phyloP scores from a whole-genome alignment of 2,113 vertebrate species.

The Thinocorus orbignyianus region DNA sequence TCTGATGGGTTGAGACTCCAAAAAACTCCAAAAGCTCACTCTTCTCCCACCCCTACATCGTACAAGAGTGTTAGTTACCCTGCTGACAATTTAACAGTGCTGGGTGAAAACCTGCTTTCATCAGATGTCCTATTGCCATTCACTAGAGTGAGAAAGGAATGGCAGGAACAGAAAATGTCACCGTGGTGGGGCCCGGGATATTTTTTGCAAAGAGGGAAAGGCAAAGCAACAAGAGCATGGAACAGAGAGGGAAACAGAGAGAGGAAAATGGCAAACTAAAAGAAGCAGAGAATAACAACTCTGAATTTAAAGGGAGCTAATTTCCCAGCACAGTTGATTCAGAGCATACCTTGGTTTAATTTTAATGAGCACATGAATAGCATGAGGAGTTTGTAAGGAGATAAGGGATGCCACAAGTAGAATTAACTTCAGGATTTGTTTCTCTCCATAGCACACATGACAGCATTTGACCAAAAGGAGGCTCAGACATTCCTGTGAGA shows the following conservation, averaged over 20 bases:
- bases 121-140: not conserved
- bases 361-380: not conserved
- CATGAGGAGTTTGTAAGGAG: not conserved
- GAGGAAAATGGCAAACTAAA: not conserved
- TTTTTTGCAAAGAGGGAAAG: not conserved
- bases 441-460: not conserved
- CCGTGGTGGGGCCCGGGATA: accelerated
- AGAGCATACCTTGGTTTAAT: not conserved
- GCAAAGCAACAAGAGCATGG: not conserved
- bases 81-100: not conserved
- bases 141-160: not conserved
- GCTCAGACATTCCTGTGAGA: not conserved
- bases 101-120: not conserved
- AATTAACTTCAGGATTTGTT: not conserved
- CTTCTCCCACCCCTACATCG: not conserved
- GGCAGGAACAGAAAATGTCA: not conserved
- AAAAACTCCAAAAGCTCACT: not conserved
- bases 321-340: not conserved
- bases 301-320: not conserved
- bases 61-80: not conserved
- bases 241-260: not conserved
- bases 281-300: not conserved
- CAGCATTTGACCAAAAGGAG: not conserved
- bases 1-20: not conserved
- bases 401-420: not conserved